Conservation (phyloP, 2,888 invertebrate species). For the Desoria tigrina region DNA sequence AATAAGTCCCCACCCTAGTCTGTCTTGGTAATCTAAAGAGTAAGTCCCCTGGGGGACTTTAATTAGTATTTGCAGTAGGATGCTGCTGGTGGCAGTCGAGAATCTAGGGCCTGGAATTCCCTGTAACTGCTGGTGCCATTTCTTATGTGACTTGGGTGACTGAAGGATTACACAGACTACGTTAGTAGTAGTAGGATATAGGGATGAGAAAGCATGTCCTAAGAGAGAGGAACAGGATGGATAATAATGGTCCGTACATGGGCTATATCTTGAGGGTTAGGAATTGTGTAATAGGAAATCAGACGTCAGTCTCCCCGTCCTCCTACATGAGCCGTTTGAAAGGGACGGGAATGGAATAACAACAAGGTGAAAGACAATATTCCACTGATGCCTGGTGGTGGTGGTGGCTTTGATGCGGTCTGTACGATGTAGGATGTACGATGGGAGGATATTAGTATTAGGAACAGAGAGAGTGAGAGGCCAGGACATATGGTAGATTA, state of each 20-base stretch:
- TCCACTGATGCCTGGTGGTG: not conserved
- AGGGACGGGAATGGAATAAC: slow-evolving; percentile 14
- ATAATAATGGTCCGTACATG: not conserved
- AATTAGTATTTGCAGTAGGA: no score
- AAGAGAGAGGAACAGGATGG: not conserved
- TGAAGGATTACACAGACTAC: not conserved
- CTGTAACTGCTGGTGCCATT: no score
- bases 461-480: not conserved
- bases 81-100: no score
- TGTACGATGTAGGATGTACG: not conserved
- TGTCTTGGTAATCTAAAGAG: no score
- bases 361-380: slow-evolving; percentile 19
- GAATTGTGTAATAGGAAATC: slow-evolving; percentile 3
- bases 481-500: slow-evolving; percentile 5
- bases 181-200: not conserved
- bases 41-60: no score
- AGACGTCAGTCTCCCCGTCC: slow-evolving; percentile 11
- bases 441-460: not conserved
- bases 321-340: slow-evolving; percentile 13
- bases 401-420: slow-evolving; percentile 14
- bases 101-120: no score
- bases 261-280: not conserved
- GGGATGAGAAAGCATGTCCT: not conserved
- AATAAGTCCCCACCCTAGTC: no score
- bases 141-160: no score